Base-by-base conservation (phyloP, 1,140 invertebrate species). In the Zaprionus africanus region DNA sequence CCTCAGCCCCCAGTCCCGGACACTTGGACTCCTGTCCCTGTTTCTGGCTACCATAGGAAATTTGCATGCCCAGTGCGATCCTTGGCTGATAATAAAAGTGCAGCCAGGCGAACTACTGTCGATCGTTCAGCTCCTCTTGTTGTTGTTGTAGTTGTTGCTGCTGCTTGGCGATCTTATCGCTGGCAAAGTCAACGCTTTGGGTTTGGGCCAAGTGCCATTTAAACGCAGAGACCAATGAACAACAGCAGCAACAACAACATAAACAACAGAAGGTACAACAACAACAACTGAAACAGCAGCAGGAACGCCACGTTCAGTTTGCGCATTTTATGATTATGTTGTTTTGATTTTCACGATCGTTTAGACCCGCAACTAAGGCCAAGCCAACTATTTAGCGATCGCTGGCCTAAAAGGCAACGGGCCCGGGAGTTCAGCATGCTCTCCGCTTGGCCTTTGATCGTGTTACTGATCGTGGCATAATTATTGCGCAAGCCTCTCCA, bases 281-380 rank as follows among this genome's bases (percentile, higher is more conserved):
- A 17, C 64, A 62, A 43, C 68, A 70, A 58, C 66, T 41, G 22
- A 68, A 68, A 74, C 64, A 78, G 71, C 82, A 85, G 77, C 82
- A 59, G 64, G 68, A 86, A 81, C 74, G 82, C 81, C 86, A 88
- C 81, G 84, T 81, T 88, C 79, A 84, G 85, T 79, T 83, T 85
- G 85, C 65, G 78, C 78, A 90, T 90, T 88, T 88, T 88, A 88
- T 88, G 85, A 88, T 88, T 88, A 88, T 88, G 85, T 88, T 88
- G 85, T 88, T 79, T 90, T 88, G 85, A 90, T 88, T 90, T 88
- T 84, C 86, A 88, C 86, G 86, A 87, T 87, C 85, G 87, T 82
- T 73, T 79, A 75, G 53, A 46, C 43, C 57, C 31, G 28, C 46
- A 58, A 56, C 62, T 82, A 62, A 69, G 68, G 38, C 75, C 79